Percentiles rank a stretch among this genome's conserved stretches.
Conservation (phyloP, 2,113 vertebrate genomes). For the Lamprotornis superbus region DNA sequence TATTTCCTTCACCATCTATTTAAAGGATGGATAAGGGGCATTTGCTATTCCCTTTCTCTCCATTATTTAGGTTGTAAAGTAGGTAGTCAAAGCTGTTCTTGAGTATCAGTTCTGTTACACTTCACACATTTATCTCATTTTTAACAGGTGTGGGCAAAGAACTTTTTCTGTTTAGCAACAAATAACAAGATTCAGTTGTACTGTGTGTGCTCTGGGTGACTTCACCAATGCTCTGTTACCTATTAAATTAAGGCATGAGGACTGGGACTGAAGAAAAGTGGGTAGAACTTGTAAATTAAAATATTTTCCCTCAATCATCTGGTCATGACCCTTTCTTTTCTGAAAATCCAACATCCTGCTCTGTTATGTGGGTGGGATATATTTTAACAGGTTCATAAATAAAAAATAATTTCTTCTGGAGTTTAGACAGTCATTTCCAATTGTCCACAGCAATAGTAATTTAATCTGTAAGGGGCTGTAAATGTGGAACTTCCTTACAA, state of each 20-base stretch:
- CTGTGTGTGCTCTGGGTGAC: not conserved
- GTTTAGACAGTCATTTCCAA: not conserved
- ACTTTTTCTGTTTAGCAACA: not conserved
- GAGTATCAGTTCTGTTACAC: not conserved
- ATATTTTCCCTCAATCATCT: not conserved
- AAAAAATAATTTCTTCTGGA: not conserved
- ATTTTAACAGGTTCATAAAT: not conserved
- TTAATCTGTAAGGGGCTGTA: not conserved
- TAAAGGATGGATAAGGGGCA: not conserved
- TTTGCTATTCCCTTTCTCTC: not conserved
- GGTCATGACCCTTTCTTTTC: not conserved
- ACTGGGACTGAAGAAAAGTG: not conserved
- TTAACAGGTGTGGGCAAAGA: not conserved
- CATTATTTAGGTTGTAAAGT: not conserved
- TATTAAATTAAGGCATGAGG: not conserved
- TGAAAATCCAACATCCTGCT: not conserved
- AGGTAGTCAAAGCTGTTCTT: not conserved
- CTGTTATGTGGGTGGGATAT: not conserved
- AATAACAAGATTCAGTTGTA: not conserved
- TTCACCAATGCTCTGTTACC: not conserved
- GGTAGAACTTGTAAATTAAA: not conserved
- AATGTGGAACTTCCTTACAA: not conserved
- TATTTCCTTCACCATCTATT: not conserved
- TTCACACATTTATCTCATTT: conserved; percentile 10
- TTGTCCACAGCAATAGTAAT: not conserved